A percentile compares a stretch with the other conserved stretches of the same genome.
phyloP scores from a whole-genome alignment of 2,888 invertebrate species.

The Oeneis ivallda region DNA sequence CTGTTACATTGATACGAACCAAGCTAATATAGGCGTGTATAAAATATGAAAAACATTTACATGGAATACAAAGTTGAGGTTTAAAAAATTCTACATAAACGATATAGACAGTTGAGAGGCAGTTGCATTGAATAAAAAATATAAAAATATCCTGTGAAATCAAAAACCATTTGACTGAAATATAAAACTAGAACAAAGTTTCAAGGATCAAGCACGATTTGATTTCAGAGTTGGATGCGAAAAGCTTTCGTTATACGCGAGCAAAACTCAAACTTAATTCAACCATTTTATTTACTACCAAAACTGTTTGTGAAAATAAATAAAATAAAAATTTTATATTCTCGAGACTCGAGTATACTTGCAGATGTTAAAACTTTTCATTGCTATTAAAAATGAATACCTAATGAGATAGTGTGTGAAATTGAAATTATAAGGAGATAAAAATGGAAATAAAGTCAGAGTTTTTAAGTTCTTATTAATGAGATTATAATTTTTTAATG shows the following conservation, averaged over 20 bases:
- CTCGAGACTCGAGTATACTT: not conserved
- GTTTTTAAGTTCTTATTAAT: no score
- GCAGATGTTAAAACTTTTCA: no score
- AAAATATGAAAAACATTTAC: not conserved
- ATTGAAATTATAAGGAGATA: no score
- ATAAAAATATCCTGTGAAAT: not conserved
- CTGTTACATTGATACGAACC: no score
- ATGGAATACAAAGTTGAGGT: no score
- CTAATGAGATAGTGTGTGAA: no score
- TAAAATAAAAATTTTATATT: not conserved
- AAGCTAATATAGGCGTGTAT: no score
- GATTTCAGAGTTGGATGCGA: not conserved
- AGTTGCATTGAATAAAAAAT: not conserved
- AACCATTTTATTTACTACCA: constrained; percentile 7
- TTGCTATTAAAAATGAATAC: no score
- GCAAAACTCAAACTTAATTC: constrained; percentile 12
- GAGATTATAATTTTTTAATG: no score
- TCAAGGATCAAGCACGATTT: constrained; percentile 8
- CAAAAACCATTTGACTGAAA: constrained; percentile 13
- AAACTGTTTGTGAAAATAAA: constrained; percentile 19
- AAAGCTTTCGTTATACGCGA: constrained; percentile 17
- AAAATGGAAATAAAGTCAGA: no score
- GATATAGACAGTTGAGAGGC: no score
- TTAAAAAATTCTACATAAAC: no score
- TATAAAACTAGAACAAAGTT: constrained; percentile 19